A percentile compares a stretch with the other conserved stretches of the same genome.
These are phyloP conservation scores for Xenopus tropicalis DNA, from an alignment of 2,113 vertebrate species.

Conservation along the genomic window UCB_Xtro_10.0 CM004448.2:99817001-99817500, in stretches of 20 bases:
- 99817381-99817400: too few relatives aligned
- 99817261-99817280: too few relatives aligned
- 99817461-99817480: too few relatives aligned
- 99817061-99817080: conserved; percentile 44
- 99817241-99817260: too few relatives aligned
- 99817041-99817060: conserved; percentile 44
- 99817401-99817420: too few relatives aligned
- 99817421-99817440: too few relatives aligned
- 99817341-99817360: too few relatives aligned
- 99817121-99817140: conserved; percentile 32
- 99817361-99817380: too few relatives aligned
- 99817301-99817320: not conserved
- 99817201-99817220: not conserved
- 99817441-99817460: too few relatives aligned
- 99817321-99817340: too few relatives aligned
- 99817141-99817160: conserved; percentile 20
- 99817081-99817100: conserved; percentile 37
- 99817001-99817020: conserved; percentile 39
- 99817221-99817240: conserved; percentile 12
- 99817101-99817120: conserved; percentile 38
- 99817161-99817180: conserved; percentile 41
- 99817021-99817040: conserved; percentile 42
- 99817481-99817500: too few relatives aligned
- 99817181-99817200: conserved; percentile 1
- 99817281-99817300: not conserved